Evolutionary conservation across 2,113 vertebrate genomes (phyloP), one percentile per base, ranked within the genome.

Genomic region (Lophius piscatorius): DNA sequence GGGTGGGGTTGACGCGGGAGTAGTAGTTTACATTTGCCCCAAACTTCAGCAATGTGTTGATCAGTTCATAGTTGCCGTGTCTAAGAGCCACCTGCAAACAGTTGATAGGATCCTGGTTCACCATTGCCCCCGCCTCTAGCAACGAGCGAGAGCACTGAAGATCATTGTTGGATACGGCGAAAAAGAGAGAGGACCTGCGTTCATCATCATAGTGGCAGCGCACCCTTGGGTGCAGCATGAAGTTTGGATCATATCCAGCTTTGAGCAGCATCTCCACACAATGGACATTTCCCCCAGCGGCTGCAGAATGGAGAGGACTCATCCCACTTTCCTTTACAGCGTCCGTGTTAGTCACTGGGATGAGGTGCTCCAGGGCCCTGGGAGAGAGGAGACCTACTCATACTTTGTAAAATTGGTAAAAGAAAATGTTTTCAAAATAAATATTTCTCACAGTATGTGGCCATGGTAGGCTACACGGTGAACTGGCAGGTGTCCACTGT

Each of bases 21-120:
- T 96, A 94, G 82, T 98, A 99, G 70, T 98, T 98, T 18, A 97
- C 96, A 0, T 99, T 98, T 50, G 95, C 94, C 6, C 97, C 97
- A 0, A 94, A 93, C 42, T 92, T 93, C 28, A 98, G 93, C 74
- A 98, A 78, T 1, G 92, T 89, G 54, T 87, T 92, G 39, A 96
- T 91, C 44, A 98, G 79, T 66, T 96, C 94, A 8, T 97, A 95
- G 84, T 95, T 96, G 73, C 94, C 95, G 86, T 94, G 92, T 57
- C 94, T 88, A 23, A 98, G 87, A 49, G 96, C 96, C 61, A 95
- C 85, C 51, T 98, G 97, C 24, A 98, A 90, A 74, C 95, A 97
- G 80, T 91, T 98, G 67, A 98, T 84, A 1, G 97, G 95, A 74
- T 99, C 97, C 75, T 98, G 97, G 80, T 99, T 98, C 23, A 95